Percentiles rank a stretch among this genome's conserved stretches.
phyloP scores from a whole-genome alignment of 1,140 invertebrate species.

The Uloborus diversus region DNA sequence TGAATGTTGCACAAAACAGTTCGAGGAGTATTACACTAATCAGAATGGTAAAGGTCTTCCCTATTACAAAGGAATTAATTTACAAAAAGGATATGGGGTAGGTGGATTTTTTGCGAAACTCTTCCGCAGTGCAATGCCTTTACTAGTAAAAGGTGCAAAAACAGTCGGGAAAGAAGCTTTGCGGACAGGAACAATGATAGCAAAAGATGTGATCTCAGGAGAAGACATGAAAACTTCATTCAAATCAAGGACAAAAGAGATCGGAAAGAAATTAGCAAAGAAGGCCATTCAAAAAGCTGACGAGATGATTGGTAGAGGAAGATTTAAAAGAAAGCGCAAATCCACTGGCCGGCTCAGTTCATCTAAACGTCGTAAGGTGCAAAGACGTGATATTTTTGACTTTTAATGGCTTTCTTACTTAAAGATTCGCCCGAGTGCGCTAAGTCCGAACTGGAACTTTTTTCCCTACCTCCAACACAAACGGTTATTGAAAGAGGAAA shows the following conservation, averaged over 20 bases:
- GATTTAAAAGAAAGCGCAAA: not conserved
- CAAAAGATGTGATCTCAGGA: not conserved
- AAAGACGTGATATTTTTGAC: not conserved
- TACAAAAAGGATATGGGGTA: slow-evolving; percentile 5
- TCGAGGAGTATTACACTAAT: slow-evolving; percentile 1
- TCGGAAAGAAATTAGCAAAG: not conserved
- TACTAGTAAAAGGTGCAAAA: not conserved
- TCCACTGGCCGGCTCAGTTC: not conserved
- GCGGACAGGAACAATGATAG: not conserved
- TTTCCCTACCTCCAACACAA: slow-evolving; percentile 5
- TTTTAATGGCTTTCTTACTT: not conserved
- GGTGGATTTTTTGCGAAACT: not conserved
- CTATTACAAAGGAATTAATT: not conserved
- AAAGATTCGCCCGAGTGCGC: not conserved
- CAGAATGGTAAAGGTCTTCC: not conserved
- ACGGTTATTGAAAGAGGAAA: slow-evolving; percentile 6
- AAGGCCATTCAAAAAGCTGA: not conserved
- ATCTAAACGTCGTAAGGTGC: not conserved
- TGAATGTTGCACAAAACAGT: not conserved
- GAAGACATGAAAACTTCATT: not conserved
- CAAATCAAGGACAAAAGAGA: not conserved
- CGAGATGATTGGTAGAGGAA: not conserved
- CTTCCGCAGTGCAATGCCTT: not conserved
- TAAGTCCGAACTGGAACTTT: slow-evolving; percentile 8
- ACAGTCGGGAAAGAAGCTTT: slow-evolving; percentile 8